Conservation (phyloP, 2,888 invertebrate species). For the Bimastos eiseni region DNA sequence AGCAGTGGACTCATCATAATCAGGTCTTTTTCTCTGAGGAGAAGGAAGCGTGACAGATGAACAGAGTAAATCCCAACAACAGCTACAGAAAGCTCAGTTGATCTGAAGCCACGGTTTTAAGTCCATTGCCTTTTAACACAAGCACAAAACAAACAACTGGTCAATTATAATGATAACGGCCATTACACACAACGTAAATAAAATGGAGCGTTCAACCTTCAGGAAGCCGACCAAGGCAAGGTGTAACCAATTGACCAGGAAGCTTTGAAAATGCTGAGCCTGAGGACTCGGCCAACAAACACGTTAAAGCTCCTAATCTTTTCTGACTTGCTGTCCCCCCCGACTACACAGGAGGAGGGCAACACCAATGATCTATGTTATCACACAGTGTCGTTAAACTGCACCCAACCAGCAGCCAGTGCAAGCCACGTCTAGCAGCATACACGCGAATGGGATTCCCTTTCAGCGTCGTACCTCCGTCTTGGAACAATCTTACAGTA, state of each 20-base stretch:
- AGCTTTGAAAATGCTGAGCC: not conserved
- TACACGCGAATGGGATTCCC: no score
- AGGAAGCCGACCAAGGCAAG: not conserved
- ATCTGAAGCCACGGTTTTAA: constrained; percentile 13
- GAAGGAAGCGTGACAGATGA: not conserved
- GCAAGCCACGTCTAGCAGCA: no score
- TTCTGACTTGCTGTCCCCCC: not conserved
- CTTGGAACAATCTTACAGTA: no score
- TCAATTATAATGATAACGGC: not conserved
- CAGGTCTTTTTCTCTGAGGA: not conserved
- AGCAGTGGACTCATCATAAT: not conserved
- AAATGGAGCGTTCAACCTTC: not conserved
- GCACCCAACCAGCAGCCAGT: no score
- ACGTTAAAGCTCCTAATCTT: not conserved
- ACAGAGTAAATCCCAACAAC: constrained; percentile 19
- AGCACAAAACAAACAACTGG: not conserved
- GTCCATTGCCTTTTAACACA: not conserved
- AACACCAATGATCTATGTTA: no score
- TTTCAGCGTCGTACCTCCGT: no score
- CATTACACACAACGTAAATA: not conserved
- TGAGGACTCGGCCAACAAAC: not conserved
- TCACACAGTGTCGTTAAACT: no score
- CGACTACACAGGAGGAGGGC: not conserved
- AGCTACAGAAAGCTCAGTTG: not conserved
- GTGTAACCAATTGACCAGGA: not conserved